Conservation (phyloP, 1,140 invertebrate genomes). For the Hesperophylax magnus region DNA sequence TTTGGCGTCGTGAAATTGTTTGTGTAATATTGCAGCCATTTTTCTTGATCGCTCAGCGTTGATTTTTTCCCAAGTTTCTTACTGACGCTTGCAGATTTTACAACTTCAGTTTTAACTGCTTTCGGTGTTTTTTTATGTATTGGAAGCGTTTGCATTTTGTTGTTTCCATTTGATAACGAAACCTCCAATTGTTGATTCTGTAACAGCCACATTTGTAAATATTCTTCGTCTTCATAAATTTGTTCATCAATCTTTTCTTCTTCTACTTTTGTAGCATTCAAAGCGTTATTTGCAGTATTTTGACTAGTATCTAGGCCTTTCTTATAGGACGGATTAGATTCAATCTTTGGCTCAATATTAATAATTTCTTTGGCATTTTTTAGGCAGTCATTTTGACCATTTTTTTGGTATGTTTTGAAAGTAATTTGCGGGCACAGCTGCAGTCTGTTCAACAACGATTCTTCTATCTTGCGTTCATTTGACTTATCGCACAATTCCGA, state of each 20-base stretch:
- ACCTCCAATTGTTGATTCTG: conserved; percentile 69
- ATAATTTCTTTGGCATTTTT: conserved; percentile 23
- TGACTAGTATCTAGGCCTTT: neutral
- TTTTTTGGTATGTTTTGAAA: conserved; percentile 41
- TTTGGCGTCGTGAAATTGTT: neutral
- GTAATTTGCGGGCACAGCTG: conserved; percentile 43
- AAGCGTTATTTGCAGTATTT: neutral
- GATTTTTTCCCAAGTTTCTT: conserved; percentile 5
- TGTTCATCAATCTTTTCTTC: conserved; percentile 43
- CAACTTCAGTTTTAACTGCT: neutral
- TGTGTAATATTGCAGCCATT: conserved; percentile 24
- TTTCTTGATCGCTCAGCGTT: neutral
- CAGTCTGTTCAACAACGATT: conserved; percentile 41
- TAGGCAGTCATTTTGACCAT: neutral
- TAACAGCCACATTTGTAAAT: conserved; percentile 67
- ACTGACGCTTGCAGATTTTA: neutral
- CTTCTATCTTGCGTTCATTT: conserved; percentile 7
- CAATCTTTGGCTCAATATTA: conserved; percentile 1
- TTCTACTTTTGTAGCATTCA: neutral
- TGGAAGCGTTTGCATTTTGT: neutral
- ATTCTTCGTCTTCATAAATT: conserved; percentile 63
- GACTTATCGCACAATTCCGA: conserved; percentile 14
- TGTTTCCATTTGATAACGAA: conserved; percentile 58
- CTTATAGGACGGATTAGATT: conserved; percentile 3
- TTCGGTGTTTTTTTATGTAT: neutral